Conservation (phyloP, 2,113 vertebrate genomes). For the Varanus komodoensis region DNA sequence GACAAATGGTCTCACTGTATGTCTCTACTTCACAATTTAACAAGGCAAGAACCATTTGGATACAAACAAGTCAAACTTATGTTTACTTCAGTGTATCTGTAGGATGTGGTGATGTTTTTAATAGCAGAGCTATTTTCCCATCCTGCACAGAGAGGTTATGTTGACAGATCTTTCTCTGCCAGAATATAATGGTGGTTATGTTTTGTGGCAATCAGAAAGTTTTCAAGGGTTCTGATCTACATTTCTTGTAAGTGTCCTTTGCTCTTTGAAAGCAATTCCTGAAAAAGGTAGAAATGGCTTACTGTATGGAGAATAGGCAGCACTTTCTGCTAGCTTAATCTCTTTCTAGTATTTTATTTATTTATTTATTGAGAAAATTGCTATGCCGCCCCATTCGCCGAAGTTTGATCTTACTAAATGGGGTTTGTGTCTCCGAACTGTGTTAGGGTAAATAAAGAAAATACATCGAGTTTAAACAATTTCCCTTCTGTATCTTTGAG, state of each 20-base stretch:
- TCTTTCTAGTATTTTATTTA: too few species aligned
- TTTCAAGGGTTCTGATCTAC: background rate
- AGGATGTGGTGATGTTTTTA: background rate
- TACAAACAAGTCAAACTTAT: background rate
- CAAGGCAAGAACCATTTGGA: background rate
- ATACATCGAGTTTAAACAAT: too few species aligned
- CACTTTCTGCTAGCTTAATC: too few species aligned
- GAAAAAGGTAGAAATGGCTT: background rate
- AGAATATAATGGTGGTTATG: background rate
- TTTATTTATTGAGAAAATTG: too few species aligned
- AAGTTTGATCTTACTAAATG: too few species aligned
- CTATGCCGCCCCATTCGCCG: too few species aligned
- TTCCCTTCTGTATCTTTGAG: too few species aligned
- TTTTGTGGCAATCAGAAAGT: background rate
- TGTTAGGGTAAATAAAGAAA: too few species aligned
- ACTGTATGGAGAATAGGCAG: too few species aligned
- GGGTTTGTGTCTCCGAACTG: too few species aligned
- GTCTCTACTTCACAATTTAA: background rate
- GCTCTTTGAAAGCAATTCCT: background rate
- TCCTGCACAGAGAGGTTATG: background rate
- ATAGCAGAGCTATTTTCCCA: background rate
- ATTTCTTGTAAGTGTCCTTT: background rate
- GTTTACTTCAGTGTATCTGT: background rate
- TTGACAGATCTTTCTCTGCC: background rate
- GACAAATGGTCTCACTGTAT: conserved; percentile 1